These are phyloP conservation scores for Esox niger DNA, from an alignment of 2,113 vertebrate species.

Conservation along the genomic window DNA sequence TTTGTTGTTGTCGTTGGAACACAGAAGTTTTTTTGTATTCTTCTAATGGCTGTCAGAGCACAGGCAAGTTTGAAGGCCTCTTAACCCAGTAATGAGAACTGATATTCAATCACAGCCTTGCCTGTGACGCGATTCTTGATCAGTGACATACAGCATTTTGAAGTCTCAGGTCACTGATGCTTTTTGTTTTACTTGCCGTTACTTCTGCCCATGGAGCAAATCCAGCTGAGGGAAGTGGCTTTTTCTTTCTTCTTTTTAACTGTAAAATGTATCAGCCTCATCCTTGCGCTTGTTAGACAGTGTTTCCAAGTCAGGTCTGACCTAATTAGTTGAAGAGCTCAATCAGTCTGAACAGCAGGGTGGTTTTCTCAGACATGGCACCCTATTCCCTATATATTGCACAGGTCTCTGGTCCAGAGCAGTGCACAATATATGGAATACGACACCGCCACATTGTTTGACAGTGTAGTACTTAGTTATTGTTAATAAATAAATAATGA, in stretches of 20 bases:
- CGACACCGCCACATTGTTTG: not conserved
- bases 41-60: not conserved
- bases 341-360: conserved; percentile 4
- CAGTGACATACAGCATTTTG: conserved; percentile 10
- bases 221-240: conserved; percentile 16
- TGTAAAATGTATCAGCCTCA: not conserved
- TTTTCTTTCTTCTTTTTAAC: conserved; percentile 5
- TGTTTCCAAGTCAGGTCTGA: not conserved
- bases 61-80: not conserved
- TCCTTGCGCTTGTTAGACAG: not conserved
- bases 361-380: too few species aligned
- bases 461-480: conserved; percentile 42
- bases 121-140: conserved; percentile 1
- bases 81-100: not conserved
- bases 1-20: conserved; percentile 12
- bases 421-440: not conserved
- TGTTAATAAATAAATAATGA: too few species aligned
- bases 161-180: conserved; percentile 28
- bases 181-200: conserved; percentile 26
- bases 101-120: not conserved
- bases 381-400: too few species aligned
- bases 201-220: not conserved
- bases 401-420: too few species aligned
- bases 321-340: conserved; percentile 12
- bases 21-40: conserved; percentile 17